These are phyloP conservation scores for Thymelicus lineola DNA, from an alignment of 2,888 invertebrate species.

Conservation along the genomic window DNA sequence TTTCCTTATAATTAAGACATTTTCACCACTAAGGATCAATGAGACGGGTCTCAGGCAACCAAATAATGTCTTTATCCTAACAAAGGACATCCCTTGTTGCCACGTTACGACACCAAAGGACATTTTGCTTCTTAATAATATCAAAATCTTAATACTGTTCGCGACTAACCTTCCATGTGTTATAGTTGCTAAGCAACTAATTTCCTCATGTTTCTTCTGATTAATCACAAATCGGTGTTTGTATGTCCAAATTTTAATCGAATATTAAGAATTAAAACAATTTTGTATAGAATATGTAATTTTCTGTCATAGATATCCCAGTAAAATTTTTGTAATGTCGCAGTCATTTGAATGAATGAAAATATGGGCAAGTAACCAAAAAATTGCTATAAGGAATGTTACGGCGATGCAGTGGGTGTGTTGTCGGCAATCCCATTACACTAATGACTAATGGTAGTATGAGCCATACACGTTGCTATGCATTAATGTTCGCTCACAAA, in stretches of 20 bases:
- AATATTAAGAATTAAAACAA: not conserved
- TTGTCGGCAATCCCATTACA: not conserved
- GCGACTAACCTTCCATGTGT: constrained; percentile 51
- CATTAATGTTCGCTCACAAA: not conserved
- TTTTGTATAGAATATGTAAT: not conserved
- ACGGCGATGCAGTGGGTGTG: not conserved
- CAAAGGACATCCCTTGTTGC: constrained; percentile 58
- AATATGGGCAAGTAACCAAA: constrained; percentile 1
- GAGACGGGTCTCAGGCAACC: not conserved
- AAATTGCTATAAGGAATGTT: not conserved
- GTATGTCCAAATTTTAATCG: not conserved
- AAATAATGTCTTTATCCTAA: not conserved
- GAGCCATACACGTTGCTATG: not conserved
- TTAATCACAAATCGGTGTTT: not conserved
- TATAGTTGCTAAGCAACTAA: constrained; percentile 63
- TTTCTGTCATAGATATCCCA: not conserved
- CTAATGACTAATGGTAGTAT: not conserved
- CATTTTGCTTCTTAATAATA: constrained; percentile 61
- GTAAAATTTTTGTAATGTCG: not conserved
- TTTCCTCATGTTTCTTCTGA: not conserved
- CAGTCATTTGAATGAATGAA: not conserved
- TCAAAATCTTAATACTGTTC: constrained; percentile 58
- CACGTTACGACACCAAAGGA: constrained; percentile 74
- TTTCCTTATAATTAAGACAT: not conserved
- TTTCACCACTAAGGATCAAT: not conserved